Percentiles rank a stretch among this genome's conserved stretches.
Evolutionary conservation across 2,888 invertebrate species (phyloP).

Genomic region (Hyposoter didymator): DNA sequence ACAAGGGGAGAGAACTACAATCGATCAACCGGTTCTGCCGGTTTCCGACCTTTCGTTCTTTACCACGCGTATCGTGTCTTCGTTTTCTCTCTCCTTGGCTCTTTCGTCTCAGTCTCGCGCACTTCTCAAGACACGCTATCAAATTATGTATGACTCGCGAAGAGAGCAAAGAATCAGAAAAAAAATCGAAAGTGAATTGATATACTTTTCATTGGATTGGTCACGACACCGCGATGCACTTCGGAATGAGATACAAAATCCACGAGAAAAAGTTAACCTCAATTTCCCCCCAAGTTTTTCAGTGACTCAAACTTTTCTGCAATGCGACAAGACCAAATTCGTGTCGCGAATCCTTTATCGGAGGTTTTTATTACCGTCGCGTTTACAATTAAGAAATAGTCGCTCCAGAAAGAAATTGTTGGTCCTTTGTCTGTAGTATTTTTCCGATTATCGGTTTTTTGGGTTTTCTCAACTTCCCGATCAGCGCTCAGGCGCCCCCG

Average conservation of each 20-base stretch:
- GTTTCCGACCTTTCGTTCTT: constrained; percentile 62
- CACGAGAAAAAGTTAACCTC: constrained; percentile 31
- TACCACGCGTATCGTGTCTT: constrained; percentile 54
- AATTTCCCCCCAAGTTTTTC: constrained; percentile 1
- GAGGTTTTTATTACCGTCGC: background rate
- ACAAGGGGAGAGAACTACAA: constrained; percentile 33
- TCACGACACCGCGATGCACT: no score
- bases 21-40: constrained; percentile 67
- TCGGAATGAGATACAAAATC: background rate
- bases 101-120: background rate
- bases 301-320: background rate
- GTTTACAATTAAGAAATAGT: no score
- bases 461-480: background rate
- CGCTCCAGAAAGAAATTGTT: background rate
- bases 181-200: constrained; percentile 36
- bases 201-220: constrained; percentile 45
- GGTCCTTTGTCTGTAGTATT: background rate
- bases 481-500: background rate
- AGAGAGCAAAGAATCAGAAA: background rate
- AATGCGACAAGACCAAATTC: background rate
- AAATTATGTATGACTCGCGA: constrained; percentile 15
- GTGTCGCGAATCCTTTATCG: background rate
- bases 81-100: background rate
- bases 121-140: background rate
- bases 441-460: background rate